Evolutionary conservation across 2,797 vertebrate genomes (phyloP).

Genomic region (Ispidina lecontei): DNA sequence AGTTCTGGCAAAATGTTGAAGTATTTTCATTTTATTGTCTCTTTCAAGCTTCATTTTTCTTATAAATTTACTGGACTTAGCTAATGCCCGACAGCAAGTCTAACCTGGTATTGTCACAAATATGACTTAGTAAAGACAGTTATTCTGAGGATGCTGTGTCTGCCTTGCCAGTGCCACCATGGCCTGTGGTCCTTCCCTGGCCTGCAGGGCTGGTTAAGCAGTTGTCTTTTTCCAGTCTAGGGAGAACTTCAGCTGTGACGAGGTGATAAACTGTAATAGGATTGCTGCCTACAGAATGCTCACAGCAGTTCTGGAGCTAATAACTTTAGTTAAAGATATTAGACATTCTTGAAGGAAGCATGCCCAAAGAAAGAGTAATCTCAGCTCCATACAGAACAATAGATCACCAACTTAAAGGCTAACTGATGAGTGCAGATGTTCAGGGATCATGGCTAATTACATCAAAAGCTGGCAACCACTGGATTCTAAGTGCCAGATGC

Average conservation of each 20-base stretch:
- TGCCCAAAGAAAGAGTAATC: slow-evolving; percentile 35
- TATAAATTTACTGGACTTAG: not conserved
- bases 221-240: not conserved
- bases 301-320: slow-evolving; percentile 38
- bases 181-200: slow-evolving; percentile 23
- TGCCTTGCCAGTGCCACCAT: slow-evolving; percentile 22
- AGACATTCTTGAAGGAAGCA: slow-evolving; percentile 30
- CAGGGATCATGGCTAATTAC: slow-evolving; percentile 63
- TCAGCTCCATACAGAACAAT: slow-evolving; percentile 39
- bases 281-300: slow-evolving; percentile 44
- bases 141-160: not conserved
- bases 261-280: slow-evolving; percentile 61
- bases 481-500: slow-evolving; percentile 64
- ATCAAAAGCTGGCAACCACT: slow-evolving; percentile 68
- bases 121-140: slow-evolving; percentile 3
- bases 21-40: not conserved
- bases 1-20: not conserved
- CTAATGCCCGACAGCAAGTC: not conserved
- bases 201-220: slow-evolving; percentile 20
- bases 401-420: slow-evolving; percentile 58
- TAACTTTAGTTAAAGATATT: slow-evolving; percentile 50
- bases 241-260: slow-evolving; percentile 36
- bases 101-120: not conserved
- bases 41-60: not conserved
- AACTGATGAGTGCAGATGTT: slow-evolving; percentile 61